Evolutionary conservation across 92 coral and sea anemone species (phyloP).

Genomic region (Parazoanthus atlanticus): DNA sequence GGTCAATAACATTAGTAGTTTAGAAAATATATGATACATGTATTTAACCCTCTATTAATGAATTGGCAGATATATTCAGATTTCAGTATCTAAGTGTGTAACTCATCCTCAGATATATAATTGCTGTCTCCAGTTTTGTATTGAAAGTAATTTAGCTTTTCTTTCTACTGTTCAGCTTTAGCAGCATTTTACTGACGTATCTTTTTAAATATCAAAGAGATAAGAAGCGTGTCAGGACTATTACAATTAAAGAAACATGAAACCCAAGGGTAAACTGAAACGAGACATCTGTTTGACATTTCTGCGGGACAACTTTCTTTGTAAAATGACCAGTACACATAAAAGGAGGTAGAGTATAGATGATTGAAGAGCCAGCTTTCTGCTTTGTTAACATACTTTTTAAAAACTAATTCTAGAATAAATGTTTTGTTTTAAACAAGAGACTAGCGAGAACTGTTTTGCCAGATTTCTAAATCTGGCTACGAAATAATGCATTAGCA

Average conservation of each 20-base stretch:
- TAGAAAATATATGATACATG: background rate
- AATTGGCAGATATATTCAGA: too few relatives aligned
- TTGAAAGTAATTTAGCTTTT: background rate
- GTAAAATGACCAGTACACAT: background rate
- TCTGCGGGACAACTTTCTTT: background rate
- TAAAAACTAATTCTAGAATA: background rate
- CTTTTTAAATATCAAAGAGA: constrained; percentile 23
- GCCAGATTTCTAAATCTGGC: background rate
- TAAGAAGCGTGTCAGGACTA: background rate
- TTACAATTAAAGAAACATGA: background rate
- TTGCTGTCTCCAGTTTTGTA: background rate
- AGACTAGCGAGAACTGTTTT: background rate
- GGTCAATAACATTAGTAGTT: background rate
- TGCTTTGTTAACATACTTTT: background rate
- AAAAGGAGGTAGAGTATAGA: background rate
- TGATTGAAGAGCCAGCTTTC: background rate
- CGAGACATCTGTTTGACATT: background rate
- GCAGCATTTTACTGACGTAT: background rate
- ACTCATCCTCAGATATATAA: background rate
- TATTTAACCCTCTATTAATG: background rate
- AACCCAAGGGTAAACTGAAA: background rate
- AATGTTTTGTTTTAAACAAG: background rate
- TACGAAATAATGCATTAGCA: too few relatives aligned
- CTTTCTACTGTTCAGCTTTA: background rate
- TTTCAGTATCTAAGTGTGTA: too few relatives aligned